Conservation (phyloP, 1,140 invertebrate genomes). For the Megathymus violae region DNA sequence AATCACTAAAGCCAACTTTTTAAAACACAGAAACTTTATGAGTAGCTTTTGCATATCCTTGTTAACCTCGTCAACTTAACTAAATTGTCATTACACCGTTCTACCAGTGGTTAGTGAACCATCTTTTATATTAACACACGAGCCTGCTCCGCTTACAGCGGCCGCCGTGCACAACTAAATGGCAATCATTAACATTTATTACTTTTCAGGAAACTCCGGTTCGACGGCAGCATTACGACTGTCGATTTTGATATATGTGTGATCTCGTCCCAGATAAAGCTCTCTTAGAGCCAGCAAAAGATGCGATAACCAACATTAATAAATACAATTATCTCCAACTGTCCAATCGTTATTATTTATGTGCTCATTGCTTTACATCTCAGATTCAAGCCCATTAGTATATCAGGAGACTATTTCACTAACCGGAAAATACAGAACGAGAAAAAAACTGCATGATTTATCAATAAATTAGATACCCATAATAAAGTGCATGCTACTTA, state of each 20-base stretch:
- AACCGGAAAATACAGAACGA: conserved; percentile 2
- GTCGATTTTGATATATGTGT: conserved; percentile 35
- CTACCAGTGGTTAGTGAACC: too few relatives aligned
- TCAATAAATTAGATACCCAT: conserved; percentile 17
- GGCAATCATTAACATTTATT: conserved; percentile 55
- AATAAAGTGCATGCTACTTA: conserved; percentile 25
- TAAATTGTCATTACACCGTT: too few relatives aligned
- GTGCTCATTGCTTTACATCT: conserved; percentile 20
- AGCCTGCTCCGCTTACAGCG: conserved; percentile 32
- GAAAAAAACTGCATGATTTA: conserved; percentile 28
- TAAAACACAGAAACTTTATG: too few relatives aligned
- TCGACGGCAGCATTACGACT: conserved; percentile 31
- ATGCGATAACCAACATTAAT: conserved; percentile 39
- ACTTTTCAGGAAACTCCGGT: conserved; percentile 53
- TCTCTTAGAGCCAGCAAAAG: conserved; percentile 27
- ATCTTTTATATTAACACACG: background rate
- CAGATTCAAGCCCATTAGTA: conserved; percentile 24
- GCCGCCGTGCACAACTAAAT: conserved; percentile 48
- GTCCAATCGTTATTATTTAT: conserved; percentile 35
- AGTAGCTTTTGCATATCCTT: too few relatives aligned
- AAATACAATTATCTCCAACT: conserved; percentile 40
- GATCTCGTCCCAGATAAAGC: conserved; percentile 29
- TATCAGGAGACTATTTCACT: conserved; percentile 27
- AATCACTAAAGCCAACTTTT: too few relatives aligned
- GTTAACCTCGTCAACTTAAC: too few relatives aligned